Evolutionary conservation across 2,113 vertebrate genomes (phyloP).

Genomic region (Alectura lathami): DNA sequence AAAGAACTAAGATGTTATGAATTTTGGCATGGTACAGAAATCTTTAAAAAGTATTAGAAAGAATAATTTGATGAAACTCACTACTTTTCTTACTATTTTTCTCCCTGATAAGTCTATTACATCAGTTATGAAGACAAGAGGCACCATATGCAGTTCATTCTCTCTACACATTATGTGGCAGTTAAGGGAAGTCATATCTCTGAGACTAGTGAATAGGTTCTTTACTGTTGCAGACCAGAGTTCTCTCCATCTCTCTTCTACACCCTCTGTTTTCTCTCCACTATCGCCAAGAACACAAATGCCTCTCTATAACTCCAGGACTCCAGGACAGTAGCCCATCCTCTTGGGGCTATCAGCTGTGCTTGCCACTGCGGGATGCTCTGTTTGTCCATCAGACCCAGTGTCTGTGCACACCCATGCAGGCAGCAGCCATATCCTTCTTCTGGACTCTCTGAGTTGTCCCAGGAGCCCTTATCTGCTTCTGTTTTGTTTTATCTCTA

Average conservation of each 20-base stretch:
- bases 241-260: background rate
- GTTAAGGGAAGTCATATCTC: background rate
- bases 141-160: background rate
- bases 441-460: accelerated
- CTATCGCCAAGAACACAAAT: background rate
- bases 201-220: background rate
- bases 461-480: accelerated
- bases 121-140: background rate
- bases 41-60: background rate
- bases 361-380: background rate
- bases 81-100: background rate
- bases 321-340: background rate
- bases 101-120: background rate
- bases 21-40: background rate
- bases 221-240: background rate
- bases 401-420: accelerated
- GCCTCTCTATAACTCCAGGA: background rate
- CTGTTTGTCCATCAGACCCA: background rate
- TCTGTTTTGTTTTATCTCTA: background rate
- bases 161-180: background rate
- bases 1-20: background rate
- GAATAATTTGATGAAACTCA: background rate
- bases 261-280: background rate
- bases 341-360: background rate
- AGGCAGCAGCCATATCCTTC: background rate